phyloP scores from a whole-genome alignment of 1,140 invertebrate species.

The Drosophila eugracilis region DNA sequence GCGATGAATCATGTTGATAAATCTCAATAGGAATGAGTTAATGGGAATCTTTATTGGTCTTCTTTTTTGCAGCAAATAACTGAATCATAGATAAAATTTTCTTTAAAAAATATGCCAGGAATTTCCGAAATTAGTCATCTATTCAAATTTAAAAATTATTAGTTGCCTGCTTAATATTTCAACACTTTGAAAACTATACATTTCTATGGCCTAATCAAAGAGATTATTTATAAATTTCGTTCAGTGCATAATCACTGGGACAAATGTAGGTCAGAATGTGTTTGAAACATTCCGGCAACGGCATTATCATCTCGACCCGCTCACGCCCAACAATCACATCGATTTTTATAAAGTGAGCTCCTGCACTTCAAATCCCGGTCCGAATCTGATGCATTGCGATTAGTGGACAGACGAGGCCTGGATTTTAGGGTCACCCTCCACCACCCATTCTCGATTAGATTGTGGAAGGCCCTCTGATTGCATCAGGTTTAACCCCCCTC shows the following conservation, averaged over 20 bases:
- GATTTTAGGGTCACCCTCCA: conserved; percentile 25
- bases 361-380: conserved; percentile 48
- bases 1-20: conserved; percentile 19
- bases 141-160: too few species aligned
- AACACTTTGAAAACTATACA: background rate
- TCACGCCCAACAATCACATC: conserved; percentile 64
- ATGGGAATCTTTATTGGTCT: conserved; percentile 1
- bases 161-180: background rate
- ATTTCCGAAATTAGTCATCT: too few species aligned
- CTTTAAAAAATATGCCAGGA: too few species aligned
- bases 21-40: background rate
- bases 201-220: background rate
- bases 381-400: conserved; percentile 67
- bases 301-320: conserved; percentile 26
- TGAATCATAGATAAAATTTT: background rate
- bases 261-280: conserved; percentile 69
- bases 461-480: conserved; percentile 22
- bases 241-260: conserved; percentile 16
- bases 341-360: conserved; percentile 65
- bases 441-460: conserved; percentile 69
- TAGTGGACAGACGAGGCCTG: conserved; percentile 19
- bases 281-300: conserved; percentile 28
- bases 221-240: background rate
- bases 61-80: background rate
- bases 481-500: conserved; percentile 43